Evolutionary conservation across 2,888 invertebrate species (phyloP), one percentile per base, ranked within the genome.

Genomic region (Hypomecis punctinalis): DNA sequence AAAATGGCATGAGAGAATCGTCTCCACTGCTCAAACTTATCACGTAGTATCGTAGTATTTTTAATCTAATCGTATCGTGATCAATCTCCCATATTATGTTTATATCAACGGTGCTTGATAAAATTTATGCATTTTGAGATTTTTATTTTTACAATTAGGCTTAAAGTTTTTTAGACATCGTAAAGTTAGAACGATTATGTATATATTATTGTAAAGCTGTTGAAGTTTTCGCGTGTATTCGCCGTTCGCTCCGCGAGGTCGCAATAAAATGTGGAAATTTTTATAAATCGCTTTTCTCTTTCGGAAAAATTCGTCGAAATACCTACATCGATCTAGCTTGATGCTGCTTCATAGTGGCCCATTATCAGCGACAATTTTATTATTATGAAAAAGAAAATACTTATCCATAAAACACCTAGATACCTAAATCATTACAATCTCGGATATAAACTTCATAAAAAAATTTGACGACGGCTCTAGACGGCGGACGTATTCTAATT

Each of bases 71-170:
- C 37, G 72, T 66, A 36, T 63, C 63, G 70, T 66, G 61, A 66
- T 66, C 46, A 49, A 48, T 40, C 60, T 58, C 63, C 69, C 63
- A 61, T 49, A 70, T 73, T 74, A 71, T 72, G 72, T 75, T 70
- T 63, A 75, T 62, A 70, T 57, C 56, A 63, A 81, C 75, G 86
- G 86, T 86, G 85, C 85, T 85, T 83, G 61, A 78, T 78, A 64
- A n/a, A n/a, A 76, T 76, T 77, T 75, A 56, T 75, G 74, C 74
- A 72, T 77, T 74, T 76, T 78, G 75, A 82, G 74, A 81, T 78
- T 83, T 81, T 82, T 74, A 78, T 81, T 84, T 84, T 77, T 77
- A 79, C 71, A 65, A 60, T 75, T 77, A 75, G 73, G 68, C 72
- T 75, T 75, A 47, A 69, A 61, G 66, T 51, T 51, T 37, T 71